Percentiles rank a stretch among this genome's conserved stretches.
phyloP scores from a whole-genome alignment of 2,888 invertebrate species.

The Ecdyonurus torrentis region DNA sequence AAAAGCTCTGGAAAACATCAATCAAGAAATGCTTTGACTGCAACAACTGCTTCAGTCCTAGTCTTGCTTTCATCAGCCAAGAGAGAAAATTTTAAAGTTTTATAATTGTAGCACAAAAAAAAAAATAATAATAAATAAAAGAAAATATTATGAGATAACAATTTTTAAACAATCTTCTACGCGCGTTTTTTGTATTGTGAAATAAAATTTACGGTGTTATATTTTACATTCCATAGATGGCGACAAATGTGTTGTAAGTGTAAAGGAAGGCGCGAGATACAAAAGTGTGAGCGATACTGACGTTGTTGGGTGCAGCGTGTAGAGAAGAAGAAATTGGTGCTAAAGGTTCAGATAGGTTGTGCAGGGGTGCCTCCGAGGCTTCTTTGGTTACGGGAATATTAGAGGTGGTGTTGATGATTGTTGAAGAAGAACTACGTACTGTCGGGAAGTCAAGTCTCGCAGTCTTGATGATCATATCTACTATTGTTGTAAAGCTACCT shows the following conservation, averaged over 20 bases:
- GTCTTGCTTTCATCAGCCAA: no score
- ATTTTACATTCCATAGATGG: not conserved
- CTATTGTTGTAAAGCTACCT: conserved; percentile 66
- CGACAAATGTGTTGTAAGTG: not conserved
- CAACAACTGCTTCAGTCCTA: no score
- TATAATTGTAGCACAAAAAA: no score
- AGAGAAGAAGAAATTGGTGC: not conserved
- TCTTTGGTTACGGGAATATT: not conserved
- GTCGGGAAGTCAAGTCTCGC: conserved; percentile 45
- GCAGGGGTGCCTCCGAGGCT: not conserved
- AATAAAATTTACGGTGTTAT: no score
- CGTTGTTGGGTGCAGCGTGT: not conserved
- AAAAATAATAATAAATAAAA: no score
- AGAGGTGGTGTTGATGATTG: not conserved
- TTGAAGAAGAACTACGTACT: conserved; percentile 7
- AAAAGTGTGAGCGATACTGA: not conserved
- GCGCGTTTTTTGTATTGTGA: no score
- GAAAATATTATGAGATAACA: no score
- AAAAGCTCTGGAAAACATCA: no score
- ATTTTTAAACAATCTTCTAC: no score
- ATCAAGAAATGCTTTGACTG: no score
- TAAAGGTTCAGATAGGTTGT: not conserved
- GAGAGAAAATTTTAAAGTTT: no score
- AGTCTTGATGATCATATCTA: conserved; percentile 66
- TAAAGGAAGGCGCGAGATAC: not conserved